Conservation (phyloP, 2,113 vertebrate species). For the Ploceus nigricollis region DNA sequence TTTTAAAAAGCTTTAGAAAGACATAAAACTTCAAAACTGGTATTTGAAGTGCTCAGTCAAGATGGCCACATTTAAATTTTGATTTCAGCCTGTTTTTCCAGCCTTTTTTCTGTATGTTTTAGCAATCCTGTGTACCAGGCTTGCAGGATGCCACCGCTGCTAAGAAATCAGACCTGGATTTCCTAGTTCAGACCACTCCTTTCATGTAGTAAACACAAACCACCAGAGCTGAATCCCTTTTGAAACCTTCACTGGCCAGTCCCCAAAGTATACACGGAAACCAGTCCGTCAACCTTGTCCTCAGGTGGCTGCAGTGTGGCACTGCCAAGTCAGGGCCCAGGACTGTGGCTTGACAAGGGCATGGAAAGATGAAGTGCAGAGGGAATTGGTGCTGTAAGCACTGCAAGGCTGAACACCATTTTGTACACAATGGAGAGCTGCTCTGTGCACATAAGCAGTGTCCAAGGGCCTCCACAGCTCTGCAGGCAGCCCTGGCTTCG, state of each 20-base stretch:
- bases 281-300: not conserved
- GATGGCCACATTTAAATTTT: not conserved
- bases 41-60: not conserved
- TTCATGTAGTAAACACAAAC: not conserved
- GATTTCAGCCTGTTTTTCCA: not conserved
- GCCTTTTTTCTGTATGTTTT: not conserved
- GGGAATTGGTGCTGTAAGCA: not conserved
- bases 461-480: not conserved
- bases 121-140: not conserved
- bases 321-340: not conserved
- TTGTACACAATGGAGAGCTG: accelerated
- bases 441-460: not conserved
- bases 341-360: not conserved
- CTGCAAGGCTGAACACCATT: not conserved
- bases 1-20: not conserved
- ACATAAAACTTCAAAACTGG: not conserved
- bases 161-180: not conserved
- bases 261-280: not conserved
- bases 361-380: not conserved
- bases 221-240: not conserved
- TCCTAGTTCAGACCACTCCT: not conserved
- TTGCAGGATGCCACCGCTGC: not conserved
- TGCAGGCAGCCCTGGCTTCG: not conserved
- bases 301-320: not conserved
- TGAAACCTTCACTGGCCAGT: not conserved